phyloP scores from a whole-genome alignment of 2,888 invertebrate genomes.

The Odontocolon sp. region DNA sequence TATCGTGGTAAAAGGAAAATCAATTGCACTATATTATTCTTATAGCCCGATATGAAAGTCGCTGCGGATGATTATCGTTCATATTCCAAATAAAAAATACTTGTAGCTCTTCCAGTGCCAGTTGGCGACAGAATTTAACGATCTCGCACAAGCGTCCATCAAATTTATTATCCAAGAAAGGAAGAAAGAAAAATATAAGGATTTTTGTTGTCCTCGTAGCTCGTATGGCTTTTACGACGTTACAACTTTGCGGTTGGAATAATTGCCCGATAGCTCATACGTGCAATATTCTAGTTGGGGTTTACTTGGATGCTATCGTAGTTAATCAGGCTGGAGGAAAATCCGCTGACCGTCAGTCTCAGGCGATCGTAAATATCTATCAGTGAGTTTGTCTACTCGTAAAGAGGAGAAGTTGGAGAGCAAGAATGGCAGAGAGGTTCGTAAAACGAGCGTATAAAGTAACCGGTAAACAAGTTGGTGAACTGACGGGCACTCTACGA shows the following conservation, averaged over 20 bases:
- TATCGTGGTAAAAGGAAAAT: not conserved
- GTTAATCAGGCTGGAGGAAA: constrained; percentile 27
- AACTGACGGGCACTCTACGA: constrained; percentile 32
- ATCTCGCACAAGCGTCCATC: constrained; percentile 8
- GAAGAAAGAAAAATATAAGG: not conserved
- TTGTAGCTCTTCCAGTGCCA: constrained; percentile 3
- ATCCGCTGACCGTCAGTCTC: constrained; percentile 12
- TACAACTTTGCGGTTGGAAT: constrained; percentile 31
- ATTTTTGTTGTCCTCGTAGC: not conserved
- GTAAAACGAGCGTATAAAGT: constrained; percentile 42
- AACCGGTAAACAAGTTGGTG: constrained; percentile 49
- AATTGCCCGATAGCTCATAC: constrained; percentile 25
- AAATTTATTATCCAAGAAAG: constrained; percentile 9
- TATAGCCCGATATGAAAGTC: not conserved
- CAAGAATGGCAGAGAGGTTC: constrained; percentile 11
- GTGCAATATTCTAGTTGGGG: not conserved
- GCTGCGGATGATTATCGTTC: not conserved
- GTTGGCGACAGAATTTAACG: constrained; percentile 32
- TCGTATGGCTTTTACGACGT: constrained; percentile 19
- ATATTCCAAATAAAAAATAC: constrained; percentile 14
- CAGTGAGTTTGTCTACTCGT: constrained; percentile 38
- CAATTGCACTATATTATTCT: constrained; percentile 2
- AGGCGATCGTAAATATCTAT: constrained; percentile 45
- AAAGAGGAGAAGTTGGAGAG: constrained; percentile 14
- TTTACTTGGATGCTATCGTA: not conserved